Evolutionary conservation across 2,888 invertebrate species (phyloP).

Genomic region (Coleophora deauratella): DNA sequence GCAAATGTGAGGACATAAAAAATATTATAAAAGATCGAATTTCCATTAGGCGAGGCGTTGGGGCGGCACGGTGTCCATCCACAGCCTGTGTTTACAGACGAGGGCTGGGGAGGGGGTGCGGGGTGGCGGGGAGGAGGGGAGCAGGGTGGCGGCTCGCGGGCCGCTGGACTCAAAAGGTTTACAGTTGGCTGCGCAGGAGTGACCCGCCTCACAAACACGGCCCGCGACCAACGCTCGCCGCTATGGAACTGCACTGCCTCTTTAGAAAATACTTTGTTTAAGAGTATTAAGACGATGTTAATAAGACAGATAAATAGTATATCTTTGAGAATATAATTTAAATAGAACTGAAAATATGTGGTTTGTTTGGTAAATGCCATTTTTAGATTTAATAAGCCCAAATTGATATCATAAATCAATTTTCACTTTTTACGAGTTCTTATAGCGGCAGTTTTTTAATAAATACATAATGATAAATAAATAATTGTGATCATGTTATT

Average conservation of each 20-base stretch:
- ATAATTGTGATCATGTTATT: too few relatives aligned
- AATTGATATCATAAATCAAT: too few relatives aligned
- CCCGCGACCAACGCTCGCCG: constrained; percentile 38
- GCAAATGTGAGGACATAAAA: constrained; percentile 37
- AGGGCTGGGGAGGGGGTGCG: constrained; percentile 20
- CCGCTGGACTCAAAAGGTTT: constrained; percentile 69
- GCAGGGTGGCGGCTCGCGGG: constrained; percentile 41
- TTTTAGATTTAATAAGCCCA: too few relatives aligned
- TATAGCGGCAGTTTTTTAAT: too few relatives aligned
- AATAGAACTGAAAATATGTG: background rate
- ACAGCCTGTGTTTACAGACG: constrained; percentile 50
- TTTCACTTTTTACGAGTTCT: too few relatives aligned
- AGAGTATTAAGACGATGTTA: background rate
- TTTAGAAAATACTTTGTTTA: constrained; percentile 25
- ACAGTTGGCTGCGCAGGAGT: constrained; percentile 71
- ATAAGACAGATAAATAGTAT: too few relatives aligned
- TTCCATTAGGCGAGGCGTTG: constrained; percentile 70
- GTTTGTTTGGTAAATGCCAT: too few relatives aligned
- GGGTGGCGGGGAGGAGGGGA: constrained; percentile 14
- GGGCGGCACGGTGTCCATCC: constrained; percentile 63
- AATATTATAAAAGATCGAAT: constrained; percentile 63
- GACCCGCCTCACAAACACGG: constrained; percentile 70
- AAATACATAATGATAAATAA: too few relatives aligned
- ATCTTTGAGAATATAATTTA: too few relatives aligned
- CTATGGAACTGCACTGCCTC: constrained; percentile 49